Base-by-base conservation (phyloP, 2,113 vertebrate genomes). In the Cygnus buccinator region DNA sequence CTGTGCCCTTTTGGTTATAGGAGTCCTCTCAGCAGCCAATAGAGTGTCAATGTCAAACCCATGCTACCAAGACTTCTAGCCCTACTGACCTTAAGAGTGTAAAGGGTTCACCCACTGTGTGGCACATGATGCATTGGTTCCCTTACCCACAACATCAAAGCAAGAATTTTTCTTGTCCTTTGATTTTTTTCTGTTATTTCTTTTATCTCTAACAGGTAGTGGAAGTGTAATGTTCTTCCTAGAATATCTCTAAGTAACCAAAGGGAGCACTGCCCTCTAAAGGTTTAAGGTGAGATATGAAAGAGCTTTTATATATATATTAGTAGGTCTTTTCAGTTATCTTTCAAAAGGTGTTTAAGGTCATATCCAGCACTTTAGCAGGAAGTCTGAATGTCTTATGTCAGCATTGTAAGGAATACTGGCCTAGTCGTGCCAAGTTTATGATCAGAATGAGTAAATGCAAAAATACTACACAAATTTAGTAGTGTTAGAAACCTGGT, bases 241-340 rank as follows among this genome's bases (percentile, higher is more conserved):
- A 54, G 61, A 81, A 18, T 62, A 11, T 67, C 28, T 63, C 21
- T 11, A 41, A 81, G 76, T 93, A 97, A 90, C 76, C 68, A 96
- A 97, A 93, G 96, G 83, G 79, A 96, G 95, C 94, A 94, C 55
- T 96, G 96, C 94, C 96, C 94, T 95, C 95, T 97, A 96, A 97
- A 96, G 94, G 94, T 78, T 87, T 90, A 93, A 96, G 94, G 95
- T 94, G 92, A 96, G 57, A 96, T 89, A 87, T 83, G 92, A 90
- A 66, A 21, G 72, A 71, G 61, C 52, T 87, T 71, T 71, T 83
- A 6, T 4, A 3, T 0, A 5, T 14, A 21, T 11, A 12, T 29
- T 17, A 59, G 17, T 15, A 55, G 17, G 6, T 20, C 48, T 85
- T 80, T n/a, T 23, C 66, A 39, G 17, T 41, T 48, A 23, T 11